Percentiles rank a stretch among this genome's conserved stretches.
Conservation (phyloP, 64 coral and sea anemone species). For the Montipora foliosa region DNA sequence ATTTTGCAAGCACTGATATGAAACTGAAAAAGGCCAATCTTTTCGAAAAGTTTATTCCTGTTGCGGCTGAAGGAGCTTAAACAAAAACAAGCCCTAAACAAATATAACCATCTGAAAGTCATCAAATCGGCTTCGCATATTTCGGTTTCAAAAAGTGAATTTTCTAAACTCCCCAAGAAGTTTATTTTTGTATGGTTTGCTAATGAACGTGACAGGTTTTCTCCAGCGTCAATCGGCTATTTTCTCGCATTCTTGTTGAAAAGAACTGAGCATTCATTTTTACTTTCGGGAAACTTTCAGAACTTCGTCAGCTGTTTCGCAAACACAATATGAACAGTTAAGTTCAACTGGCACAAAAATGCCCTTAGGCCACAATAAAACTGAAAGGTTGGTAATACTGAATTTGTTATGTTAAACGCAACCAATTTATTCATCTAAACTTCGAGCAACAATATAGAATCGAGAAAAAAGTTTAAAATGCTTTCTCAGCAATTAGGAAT, state of each 20-base stretch:
- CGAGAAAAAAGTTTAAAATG: no score
- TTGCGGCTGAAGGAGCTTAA: background rate
- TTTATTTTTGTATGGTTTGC: background rate
- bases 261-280: background rate
- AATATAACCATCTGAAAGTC: background rate
- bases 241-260: background rate
- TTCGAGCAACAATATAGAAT: background rate
- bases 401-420: background rate
- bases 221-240: background rate
- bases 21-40: background rate
- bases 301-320: background rate
- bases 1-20: background rate
- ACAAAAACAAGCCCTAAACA: background rate
- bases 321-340: background rate
- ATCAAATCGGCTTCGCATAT: slow-evolving; percentile 16
- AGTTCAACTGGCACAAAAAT: background rate
- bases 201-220: background rate
- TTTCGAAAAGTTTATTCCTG: background rate
- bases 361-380: background rate
- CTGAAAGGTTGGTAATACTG: background rate
- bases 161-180: background rate
- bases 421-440: background rate
- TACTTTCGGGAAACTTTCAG: background rate
- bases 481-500: background rate
- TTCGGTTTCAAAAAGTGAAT: background rate